Evolutionary conservation across 2,797 vertebrate species (phyloP), one percentile per base, ranked within the genome.

Genomic region (Halcyon chelicuti): DNA sequence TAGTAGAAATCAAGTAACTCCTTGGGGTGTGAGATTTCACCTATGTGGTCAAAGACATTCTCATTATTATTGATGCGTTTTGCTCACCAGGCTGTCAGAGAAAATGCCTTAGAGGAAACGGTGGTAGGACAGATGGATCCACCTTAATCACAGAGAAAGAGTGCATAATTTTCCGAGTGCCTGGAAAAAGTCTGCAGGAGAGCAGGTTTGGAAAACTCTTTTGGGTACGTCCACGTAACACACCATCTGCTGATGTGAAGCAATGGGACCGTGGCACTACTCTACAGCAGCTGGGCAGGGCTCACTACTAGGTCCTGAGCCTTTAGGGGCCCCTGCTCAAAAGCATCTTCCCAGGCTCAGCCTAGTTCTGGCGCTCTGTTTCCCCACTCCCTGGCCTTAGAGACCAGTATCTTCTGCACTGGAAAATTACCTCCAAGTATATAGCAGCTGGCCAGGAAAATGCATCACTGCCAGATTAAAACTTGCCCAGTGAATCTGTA

Each of bases 211-310:
- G 12, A 81, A 51, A 57, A 26, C 5, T 67, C 4, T 67, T 67
- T 52, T n/a, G 44, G 5, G 16, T 35, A 12, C 1, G 1, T 51
- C 39, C 13, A 25, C 0, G 1, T 22, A 70, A 29, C 16, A 16
- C 33, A 42, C 3, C 1, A 0, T 19, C 18, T 44, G 28, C n/a
- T 29, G 29, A 9, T 22, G 9, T 15, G 55, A 49, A 74, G 29
- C 5, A 5, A 10, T 10, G 49, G 55, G 40, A 55, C 40, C 19
- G 16, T 3, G 23, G 22, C 37, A 58, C 20, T 31, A n/a, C 42
- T 58, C 42, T 39, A 12, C 16, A 26, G 8, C 29, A 21, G 16
- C 35, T 61, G 40, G 7, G n/a, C 33, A 92, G 46, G 65, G 33
- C 18, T 65, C 25, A 12, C 51, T 52, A 39, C 1, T 6, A 37